phyloP scores from a whole-genome alignment of 2,113 vertebrate species.

The Pangasianodon hypophthalmus region DNA sequence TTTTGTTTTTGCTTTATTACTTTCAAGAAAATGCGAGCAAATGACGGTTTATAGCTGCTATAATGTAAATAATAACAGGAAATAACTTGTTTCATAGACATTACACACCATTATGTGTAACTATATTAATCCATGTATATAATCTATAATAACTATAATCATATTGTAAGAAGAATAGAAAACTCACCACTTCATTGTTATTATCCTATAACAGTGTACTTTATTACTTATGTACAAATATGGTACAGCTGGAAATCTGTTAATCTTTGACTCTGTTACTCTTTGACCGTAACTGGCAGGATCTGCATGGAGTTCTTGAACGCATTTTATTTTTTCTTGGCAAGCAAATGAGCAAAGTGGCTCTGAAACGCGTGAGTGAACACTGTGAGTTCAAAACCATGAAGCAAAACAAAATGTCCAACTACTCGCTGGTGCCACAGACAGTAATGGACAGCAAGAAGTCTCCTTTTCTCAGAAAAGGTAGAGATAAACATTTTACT shows the following conservation, averaged over 20 bases:
- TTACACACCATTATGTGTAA: too few species aligned
- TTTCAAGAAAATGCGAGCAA: too few species aligned
- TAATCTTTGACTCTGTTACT: neutral
- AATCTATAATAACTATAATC: neutral
- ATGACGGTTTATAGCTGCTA: too few species aligned
- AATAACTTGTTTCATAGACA: too few species aligned
- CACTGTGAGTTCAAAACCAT: slow-evolving; percentile 73
- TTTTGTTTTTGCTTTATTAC: too few species aligned
- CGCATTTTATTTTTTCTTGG: slow-evolving; percentile 72
- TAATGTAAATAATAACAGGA: too few species aligned
- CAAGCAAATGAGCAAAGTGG: slow-evolving; percentile 61
- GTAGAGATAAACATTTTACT: slow-evolving; percentile 51
- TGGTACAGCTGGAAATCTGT: neutral
- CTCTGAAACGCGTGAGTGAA: slow-evolving; percentile 65
- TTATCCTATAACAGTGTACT: neutral
- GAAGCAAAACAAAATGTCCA: slow-evolving; percentile 77
- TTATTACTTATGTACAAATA: neutral
- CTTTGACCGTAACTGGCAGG: slow-evolving; percentile 58
- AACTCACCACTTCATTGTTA: neutral
- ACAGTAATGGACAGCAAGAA: slow-evolving; percentile 57
- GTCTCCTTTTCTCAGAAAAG: slow-evolving; percentile 74
- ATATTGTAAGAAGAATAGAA: neutral
- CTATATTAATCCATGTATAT: neutral
- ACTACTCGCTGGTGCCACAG: slow-evolving; percentile 65
- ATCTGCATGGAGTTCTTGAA: slow-evolving; percentile 64